A percentile compares a stretch with the other conserved stretches of the same genome.
Evolutionary conservation across 2,113 vertebrate species (phyloP).

Genomic region (Microcebus ravelobensis): DNA sequence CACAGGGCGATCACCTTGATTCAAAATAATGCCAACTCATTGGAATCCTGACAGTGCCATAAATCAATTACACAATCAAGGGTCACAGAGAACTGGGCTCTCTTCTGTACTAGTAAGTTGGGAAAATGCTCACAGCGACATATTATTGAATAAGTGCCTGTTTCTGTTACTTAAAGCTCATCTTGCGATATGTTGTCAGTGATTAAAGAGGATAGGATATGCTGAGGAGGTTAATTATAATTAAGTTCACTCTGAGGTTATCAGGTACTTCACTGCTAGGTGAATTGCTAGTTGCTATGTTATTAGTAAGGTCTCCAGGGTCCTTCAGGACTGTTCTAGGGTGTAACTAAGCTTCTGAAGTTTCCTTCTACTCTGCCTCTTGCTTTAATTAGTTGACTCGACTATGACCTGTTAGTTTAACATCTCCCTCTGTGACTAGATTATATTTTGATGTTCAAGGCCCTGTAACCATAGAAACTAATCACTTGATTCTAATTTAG

Average conservation of each 20-base stretch:
- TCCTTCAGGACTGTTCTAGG: not conserved
- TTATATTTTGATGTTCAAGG: constrained; percentile 59
- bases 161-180: constrained; percentile 21
- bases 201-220: constrained; percentile 16
- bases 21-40: not conserved
- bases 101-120: not conserved
- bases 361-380: constrained; percentile 10
- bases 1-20: constrained; percentile 3
- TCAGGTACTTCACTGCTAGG: not conserved
- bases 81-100: not conserved
- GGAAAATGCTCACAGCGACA: not conserved
- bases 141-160: not conserved
- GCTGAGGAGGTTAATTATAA: constrained; percentile 51
- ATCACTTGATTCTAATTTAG: constrained; percentile 55
- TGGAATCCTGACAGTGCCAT: not conserved
- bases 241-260: not conserved
- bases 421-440: constrained; percentile 42
- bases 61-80: not conserved
- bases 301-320: constrained; percentile 49
- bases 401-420: constrained; percentile 55
- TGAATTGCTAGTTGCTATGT: constrained; percentile 16
- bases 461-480: constrained; percentile 30
- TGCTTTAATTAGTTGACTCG: constrained; percentile 59
- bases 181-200: not conserved
- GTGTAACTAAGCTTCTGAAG: constrained; percentile 39